Conservation (phyloP, 2,888 invertebrate species). For the Chirona hameri region DNA sequence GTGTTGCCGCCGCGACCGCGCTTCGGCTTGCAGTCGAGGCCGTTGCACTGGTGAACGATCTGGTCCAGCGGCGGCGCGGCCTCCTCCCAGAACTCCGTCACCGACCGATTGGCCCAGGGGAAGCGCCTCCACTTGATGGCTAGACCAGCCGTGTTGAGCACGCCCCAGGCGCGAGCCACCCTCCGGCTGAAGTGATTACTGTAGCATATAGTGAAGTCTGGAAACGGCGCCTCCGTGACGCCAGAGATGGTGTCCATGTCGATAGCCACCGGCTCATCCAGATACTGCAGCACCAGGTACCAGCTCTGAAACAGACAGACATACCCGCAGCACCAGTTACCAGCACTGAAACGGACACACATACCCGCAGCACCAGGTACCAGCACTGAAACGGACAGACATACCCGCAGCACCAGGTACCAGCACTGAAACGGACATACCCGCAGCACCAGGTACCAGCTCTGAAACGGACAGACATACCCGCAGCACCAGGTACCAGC, state of each 20-base stretch:
- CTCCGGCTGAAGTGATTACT: neutral
- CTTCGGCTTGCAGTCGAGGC: neutral
- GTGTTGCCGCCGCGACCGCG: neutral
- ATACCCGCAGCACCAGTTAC: too few relatives aligned
- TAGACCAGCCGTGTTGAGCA: neutral
- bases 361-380: too few relatives aligned
- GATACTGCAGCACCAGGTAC: neutral
- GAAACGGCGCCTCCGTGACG: neutral
- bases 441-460: too few relatives aligned
- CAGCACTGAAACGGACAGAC: too few relatives aligned
- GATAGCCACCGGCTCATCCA: neutral
- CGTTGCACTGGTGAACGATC: neutral
- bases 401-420: too few relatives aligned
- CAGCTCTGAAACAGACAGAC: neutral
- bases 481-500: too few relatives aligned
- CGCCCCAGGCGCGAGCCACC: conserved; percentile 4
- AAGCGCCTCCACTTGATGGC: neutral
- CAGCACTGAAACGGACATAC: too few relatives aligned
- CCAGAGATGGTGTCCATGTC: neutral
- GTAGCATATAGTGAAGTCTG: neutral
- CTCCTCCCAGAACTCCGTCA: neutral
- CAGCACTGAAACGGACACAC: too few relatives aligned
- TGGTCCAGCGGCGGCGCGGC: neutral
- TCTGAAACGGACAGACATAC: too few relatives aligned
- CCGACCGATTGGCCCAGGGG: neutral